A percentile compares a stretch with the other conserved stretches of the same genome.
Evolutionary conservation across 92 coral and sea anemone genomes (phyloP).

Genomic region (Anthopleura xanthogrammica): DNA sequence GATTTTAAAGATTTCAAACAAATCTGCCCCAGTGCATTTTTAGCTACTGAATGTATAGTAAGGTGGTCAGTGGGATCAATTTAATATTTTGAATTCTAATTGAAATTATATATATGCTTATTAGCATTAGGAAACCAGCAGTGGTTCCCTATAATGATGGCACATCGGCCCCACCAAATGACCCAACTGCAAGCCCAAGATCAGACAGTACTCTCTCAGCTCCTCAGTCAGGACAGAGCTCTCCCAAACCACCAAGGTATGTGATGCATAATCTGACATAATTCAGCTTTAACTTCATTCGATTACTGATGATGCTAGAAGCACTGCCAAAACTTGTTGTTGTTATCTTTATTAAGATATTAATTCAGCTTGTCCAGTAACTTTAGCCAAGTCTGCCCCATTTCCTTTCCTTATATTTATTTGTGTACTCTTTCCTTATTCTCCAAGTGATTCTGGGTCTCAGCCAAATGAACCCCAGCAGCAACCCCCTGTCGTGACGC

Average conservation of each 20-base stretch:
- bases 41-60: not conserved
- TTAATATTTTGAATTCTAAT: too few species aligned
- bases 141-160: slow-evolving; percentile 39
- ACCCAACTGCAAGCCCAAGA: slow-evolving; percentile 78
- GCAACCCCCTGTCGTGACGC: slow-evolving; percentile 2
- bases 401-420: too few species aligned
- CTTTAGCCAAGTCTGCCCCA: too few species aligned
- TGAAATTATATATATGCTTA: not conserved
- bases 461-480: slow-evolving; percentile 67
- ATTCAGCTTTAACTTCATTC: too few species aligned
- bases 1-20: too few species aligned
- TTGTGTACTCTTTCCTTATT: not conserved
- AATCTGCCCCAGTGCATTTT: too few species aligned
- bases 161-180: slow-evolving; percentile 34
- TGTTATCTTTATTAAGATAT: too few species aligned
- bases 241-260: slow-evolving; percentile 85
- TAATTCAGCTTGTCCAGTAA: too few species aligned
- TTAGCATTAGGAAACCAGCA: slow-evolving; percentile 55
- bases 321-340: too few species aligned
- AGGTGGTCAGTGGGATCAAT: too few species aligned
- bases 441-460: slow-evolving; percentile 77
- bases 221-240: slow-evolving; percentile 84
- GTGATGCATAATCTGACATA: not conserved
- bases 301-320: too few species aligned
- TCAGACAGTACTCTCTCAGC: slow-evolving; percentile 79